Percentiles rank a stretch among this genome's conserved stretches.
These are phyloP conservation scores for Acronicta leporina DNA, from an alignment of 2,888 invertebrate species.

Conservation along the genomic window DNA sequence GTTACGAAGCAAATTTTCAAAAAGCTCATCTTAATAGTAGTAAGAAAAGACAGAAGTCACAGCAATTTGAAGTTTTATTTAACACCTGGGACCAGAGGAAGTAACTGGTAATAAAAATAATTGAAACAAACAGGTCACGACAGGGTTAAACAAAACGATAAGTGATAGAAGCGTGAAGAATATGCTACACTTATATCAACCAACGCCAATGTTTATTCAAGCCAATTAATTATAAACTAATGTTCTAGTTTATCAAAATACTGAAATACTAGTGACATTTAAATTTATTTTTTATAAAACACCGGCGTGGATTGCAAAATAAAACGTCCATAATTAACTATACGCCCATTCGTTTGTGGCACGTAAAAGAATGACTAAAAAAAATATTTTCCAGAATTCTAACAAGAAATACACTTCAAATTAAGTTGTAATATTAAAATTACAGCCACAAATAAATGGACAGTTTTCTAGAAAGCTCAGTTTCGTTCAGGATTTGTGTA, in stretches of 20 bases:
- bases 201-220: slow-evolving; percentile 72
- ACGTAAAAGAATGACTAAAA: slow-evolving; percentile 10
- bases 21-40: slow-evolving; percentile 73
- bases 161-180: slow-evolving; percentile 82
- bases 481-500: slow-evolving; percentile 84
- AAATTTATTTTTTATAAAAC: slow-evolving; percentile 56
- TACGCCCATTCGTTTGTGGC: slow-evolving; percentile 80
- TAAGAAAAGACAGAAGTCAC: slow-evolving; percentile 75
- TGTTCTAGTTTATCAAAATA: neutral
- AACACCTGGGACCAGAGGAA: slow-evolving; percentile 82
- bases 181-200: slow-evolving; percentile 66
- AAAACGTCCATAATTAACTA: slow-evolving; percentile 79
- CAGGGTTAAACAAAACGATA: slow-evolving; percentile 86
- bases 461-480: slow-evolving; percentile 83
- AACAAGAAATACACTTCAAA: neutral
- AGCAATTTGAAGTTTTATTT: slow-evolving; percentile 86
- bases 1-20: slow-evolving; percentile 73
- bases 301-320: slow-evolving; percentile 71
- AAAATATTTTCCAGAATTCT: neutral
- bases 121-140: slow-evolving; percentile 70
- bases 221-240: slow-evolving; percentile 37
- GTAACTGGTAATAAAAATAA: slow-evolving; percentile 53
- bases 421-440: slow-evolving; percentile 16
- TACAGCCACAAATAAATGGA: slow-evolving; percentile 80
- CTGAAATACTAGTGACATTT: neutral